Percentiles rank a stretch among this genome's conserved stretches.
phyloP scores from a whole-genome alignment of 2,888 invertebrate species.

The Erebia ligea region DNA sequence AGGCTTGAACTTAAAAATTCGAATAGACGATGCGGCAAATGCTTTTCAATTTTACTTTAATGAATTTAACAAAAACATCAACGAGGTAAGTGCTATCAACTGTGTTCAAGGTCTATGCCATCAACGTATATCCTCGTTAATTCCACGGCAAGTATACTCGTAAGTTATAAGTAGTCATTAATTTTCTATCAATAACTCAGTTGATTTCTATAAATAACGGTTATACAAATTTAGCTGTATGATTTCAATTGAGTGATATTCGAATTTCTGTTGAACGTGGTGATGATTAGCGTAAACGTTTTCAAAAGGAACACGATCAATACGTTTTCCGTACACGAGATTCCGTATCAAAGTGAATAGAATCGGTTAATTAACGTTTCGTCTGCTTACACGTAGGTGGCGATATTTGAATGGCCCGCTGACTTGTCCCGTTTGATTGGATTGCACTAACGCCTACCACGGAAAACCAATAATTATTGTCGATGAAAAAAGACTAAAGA shows the following conservation, averaged over 20 bases:
- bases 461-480: not conserved
- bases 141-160: no score
- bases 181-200: not conserved
- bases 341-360: slow-evolving; percentile 10
- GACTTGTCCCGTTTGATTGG: slow-evolving; percentile 13
- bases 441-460: no score
- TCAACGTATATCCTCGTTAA: no score
- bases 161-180: not conserved
- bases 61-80: no score
- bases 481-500: not conserved
- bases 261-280: slow-evolving; percentile 18
- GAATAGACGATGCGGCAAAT: no score
- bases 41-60: no score
- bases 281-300: slow-evolving; percentile 27
- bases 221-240: not conserved
- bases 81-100: no score
- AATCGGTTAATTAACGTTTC: slow-evolving; percentile 13
- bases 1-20: no score
- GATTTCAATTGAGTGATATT: slow-evolving; percentile 15
- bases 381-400: not conserved
- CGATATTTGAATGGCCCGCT: slow-evolving; percentile 9
- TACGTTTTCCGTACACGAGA: slow-evolving; percentile 1
- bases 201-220: slow-evolving; percentile 6
- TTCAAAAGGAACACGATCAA: slow-evolving; percentile 16
- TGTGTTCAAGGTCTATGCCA: no score